A percentile compares a stretch with the other conserved stretches of the same genome.
Conservation (phyloP, 2,888 invertebrate genomes). For the Ditylenchus weischeri region DNA sequence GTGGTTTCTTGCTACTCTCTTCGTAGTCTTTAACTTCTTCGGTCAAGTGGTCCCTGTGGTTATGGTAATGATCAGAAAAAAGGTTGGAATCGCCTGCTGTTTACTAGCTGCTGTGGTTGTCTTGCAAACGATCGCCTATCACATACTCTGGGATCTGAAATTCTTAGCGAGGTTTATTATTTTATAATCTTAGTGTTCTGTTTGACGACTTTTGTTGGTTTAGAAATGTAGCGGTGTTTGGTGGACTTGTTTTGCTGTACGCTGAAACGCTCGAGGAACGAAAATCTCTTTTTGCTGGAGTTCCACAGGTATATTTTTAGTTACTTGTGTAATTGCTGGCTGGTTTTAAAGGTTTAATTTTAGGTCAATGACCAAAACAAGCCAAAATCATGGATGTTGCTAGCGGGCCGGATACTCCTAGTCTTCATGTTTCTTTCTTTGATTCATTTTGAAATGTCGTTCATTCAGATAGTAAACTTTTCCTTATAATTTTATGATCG, state of each 20-base stretch:
- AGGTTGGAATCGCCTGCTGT: slow-evolving; percentile 76
- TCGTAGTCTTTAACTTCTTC: slow-evolving; percentile 88
- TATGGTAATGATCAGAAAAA: slow-evolving; percentile 85
- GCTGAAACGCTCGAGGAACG: slow-evolving; percentile 71
- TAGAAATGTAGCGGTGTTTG: slow-evolving; percentile 89
- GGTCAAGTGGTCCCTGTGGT: slow-evolving; percentile 93
- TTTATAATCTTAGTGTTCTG: background rate
- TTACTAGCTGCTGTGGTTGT: slow-evolving; percentile 90
- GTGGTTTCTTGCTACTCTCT: slow-evolving; percentile 83
- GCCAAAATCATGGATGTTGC: slow-evolving; percentile 90
- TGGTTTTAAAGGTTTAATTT: no score
- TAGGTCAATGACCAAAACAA: slow-evolving; percentile 75
- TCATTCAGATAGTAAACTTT: slow-evolving; percentile 67
- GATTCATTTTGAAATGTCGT: slow-evolving; percentile 84
- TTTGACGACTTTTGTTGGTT: slow-evolving; percentile 13
- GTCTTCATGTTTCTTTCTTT: slow-evolving; percentile 98
- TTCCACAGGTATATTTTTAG: slow-evolving; percentile 60
- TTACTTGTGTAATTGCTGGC: no score
- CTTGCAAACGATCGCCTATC: slow-evolving; percentile 71
- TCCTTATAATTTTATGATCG: slow-evolving; percentile 9
- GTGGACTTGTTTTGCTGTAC: slow-evolving; percentile 87
- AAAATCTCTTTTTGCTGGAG: slow-evolving; percentile 82
- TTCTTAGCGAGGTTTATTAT: slow-evolving; percentile 73
- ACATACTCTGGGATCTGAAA: slow-evolving; percentile 96
- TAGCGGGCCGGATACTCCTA: slow-evolving; percentile 87